phyloP scores from a whole-genome alignment of 2,888 invertebrate species.

The Morpho helenor region DNA sequence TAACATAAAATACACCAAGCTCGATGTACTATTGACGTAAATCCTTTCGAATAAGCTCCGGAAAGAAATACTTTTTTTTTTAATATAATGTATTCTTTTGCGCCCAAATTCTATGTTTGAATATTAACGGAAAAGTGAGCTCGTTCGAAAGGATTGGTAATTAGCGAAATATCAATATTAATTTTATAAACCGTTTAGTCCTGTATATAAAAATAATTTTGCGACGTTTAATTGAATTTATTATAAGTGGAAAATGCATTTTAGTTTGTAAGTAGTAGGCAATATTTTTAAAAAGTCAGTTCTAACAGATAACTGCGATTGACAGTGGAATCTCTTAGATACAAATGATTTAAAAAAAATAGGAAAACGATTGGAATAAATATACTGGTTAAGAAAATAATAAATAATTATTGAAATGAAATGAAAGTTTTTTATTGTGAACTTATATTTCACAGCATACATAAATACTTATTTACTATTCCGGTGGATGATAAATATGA shows the following conservation, averaged over 20 bases:
- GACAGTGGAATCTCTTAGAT: conserved; percentile 76
- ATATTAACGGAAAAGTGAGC: conserved; percentile 37
- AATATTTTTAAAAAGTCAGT: conserved; percentile 75
- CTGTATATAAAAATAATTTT: conserved; percentile 76
- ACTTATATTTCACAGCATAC: not conserved
- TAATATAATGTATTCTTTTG: conserved; percentile 23
- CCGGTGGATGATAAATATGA: no score
- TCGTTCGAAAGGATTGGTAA: conserved; percentile 53
- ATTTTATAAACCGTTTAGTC: conserved; percentile 70
- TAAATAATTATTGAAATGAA: conserved; percentile 71
- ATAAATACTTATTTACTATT: not conserved
- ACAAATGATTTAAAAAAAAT: conserved; percentile 73
- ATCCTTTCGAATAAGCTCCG: conserved; percentile 57
- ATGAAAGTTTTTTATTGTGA: conserved; percentile 29
- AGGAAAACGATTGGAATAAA: conserved; percentile 76
- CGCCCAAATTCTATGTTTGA: conserved; percentile 25
- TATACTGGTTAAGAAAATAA: conserved; percentile 78
- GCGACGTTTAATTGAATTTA: conserved; percentile 65
- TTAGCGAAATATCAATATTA: conserved; percentile 62
- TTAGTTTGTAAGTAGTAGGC: conserved; percentile 78
- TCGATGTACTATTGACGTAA: conserved; percentile 54
- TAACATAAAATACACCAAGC: conserved; percentile 70
- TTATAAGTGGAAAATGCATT: conserved; percentile 74
- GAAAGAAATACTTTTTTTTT: conserved; percentile 29
- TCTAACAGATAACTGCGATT: conserved; percentile 68